A percentile compares a stretch with the other conserved stretches of the same genome.
Evolutionary conservation across 92 coral and sea anemone species (phyloP).

Genomic region (Palythoa caribaeorum): DNA sequence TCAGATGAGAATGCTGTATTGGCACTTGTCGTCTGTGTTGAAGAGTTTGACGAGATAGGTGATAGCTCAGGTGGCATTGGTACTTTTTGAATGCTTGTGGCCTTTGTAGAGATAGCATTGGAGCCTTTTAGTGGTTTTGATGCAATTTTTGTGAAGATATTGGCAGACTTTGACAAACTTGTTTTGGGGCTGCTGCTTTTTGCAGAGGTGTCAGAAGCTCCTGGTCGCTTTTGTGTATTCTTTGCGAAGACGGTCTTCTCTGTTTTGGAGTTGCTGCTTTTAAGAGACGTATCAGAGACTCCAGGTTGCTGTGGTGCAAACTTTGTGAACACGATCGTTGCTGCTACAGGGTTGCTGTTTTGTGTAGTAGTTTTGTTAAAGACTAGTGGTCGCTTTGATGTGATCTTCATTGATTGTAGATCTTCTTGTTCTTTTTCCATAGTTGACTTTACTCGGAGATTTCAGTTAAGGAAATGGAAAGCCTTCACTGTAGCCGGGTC

Average conservation of each 20-base stretch:
- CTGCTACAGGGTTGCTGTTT: not conserved
- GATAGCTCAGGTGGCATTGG: conserved; percentile 28
- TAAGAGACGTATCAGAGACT: not conserved
- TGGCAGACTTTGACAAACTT: conserved; percentile 35
- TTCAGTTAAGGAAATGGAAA: conserved; percentile 19
- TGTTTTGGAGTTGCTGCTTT: not conserved
- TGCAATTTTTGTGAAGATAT: conserved; percentile 39
- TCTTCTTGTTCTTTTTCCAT: conserved; percentile 37
- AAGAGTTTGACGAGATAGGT: conserved; percentile 48
- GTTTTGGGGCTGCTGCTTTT: conserved; percentile 43
- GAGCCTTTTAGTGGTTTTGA: conserved; percentile 43
- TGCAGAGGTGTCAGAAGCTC: conserved; percentile 30
- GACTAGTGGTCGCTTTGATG: conserved; percentile 16
- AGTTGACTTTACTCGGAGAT: conserved; percentile 24
- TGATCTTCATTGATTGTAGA: conserved; percentile 4
- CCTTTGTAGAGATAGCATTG: conserved; percentile 38
- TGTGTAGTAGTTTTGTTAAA: not conserved
- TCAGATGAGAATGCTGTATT: conserved; percentile 42
- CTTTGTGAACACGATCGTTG: conserved; percentile 1
- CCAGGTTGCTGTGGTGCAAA: not conserved
- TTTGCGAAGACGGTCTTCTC: not conserved
- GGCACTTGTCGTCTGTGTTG: conserved; percentile 47
- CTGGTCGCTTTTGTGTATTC: conserved; percentile 19
- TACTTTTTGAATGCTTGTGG: conserved; percentile 38
- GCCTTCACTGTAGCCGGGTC: conserved; percentile 1